Evolutionary conservation across 2,888 invertebrate genomes (phyloP).

Genomic region (Cryptocheilus praepositus): DNA sequence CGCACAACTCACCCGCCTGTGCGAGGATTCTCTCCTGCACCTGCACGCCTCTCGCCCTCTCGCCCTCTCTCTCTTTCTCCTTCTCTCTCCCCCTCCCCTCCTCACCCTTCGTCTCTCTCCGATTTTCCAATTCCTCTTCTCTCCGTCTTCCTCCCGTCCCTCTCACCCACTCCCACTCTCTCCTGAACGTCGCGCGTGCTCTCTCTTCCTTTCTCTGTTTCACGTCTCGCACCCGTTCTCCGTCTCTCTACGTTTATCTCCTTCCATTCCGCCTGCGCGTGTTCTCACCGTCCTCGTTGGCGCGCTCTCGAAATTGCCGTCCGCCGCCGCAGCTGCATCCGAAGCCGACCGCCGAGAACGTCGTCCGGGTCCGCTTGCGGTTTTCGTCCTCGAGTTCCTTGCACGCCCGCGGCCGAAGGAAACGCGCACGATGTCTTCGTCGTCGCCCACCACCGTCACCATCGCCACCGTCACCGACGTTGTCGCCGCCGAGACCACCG

Average conservation of each 20-base stretch:
- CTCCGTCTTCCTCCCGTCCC: slow-evolving; percentile 31
- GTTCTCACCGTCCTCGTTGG: slow-evolving; percentile 37
- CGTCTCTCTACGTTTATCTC: slow-evolving; percentile 19
- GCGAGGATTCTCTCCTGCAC: slow-evolving; percentile 57
- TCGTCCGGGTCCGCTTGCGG: slow-evolving; percentile 41
- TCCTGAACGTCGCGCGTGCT: slow-evolving; percentile 2
- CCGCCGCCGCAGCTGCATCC: slow-evolving; percentile 31
- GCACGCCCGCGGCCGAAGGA: slow-evolving; percentile 36
- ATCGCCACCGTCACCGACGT: background rate
- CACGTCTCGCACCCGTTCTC: slow-evolving; percentile 10
- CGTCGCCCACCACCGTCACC: slow-evolving; percentile 10
- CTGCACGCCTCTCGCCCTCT: slow-evolving; percentile 40
- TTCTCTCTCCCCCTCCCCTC: slow-evolving; percentile 9
- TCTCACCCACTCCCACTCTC: slow-evolving; percentile 1
- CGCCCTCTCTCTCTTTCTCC: slow-evolving; percentile 11
- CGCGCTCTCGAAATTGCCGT: slow-evolving; percentile 27
- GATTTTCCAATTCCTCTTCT: background rate
- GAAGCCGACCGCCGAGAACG: slow-evolving; percentile 41
- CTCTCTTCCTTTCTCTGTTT: background rate
- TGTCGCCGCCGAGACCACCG: background rate
- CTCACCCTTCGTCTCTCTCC: slow-evolving; percentile 1
- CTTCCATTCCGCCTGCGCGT: slow-evolving; percentile 30
- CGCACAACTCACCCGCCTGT: slow-evolving; percentile 57
- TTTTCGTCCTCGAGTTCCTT: slow-evolving; percentile 44
- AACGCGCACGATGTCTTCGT: slow-evolving; percentile 35